Conservation (phyloP, 2,888 invertebrate species). For the Lordiphosa fenestrarum region DNA sequence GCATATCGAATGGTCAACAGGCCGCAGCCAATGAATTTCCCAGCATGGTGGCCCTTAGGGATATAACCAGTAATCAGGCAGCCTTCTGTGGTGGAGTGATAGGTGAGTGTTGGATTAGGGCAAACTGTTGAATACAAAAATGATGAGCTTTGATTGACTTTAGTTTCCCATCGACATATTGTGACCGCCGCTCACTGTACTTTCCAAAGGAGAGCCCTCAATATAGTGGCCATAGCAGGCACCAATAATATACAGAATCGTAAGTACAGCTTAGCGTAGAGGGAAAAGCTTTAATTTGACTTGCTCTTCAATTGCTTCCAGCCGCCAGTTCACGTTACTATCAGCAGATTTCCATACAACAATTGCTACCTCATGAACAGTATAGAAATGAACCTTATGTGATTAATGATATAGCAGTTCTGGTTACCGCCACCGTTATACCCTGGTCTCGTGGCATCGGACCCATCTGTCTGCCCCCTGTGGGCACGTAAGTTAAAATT, state of each 20-base stretch:
- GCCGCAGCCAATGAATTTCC: constrained; percentile 83
- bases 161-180: constrained; percentile 77
- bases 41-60: constrained; percentile 82
- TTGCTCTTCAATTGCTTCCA: constrained; percentile 5
- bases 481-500: constrained; percentile 64
- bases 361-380: constrained; percentile 60
- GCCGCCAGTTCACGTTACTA: constrained; percentile 53
- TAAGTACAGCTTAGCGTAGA: constrained; percentile 58
- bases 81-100: constrained; percentile 81
- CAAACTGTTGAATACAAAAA: background rate
- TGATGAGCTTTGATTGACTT: background rate
- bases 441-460: constrained; percentile 82
- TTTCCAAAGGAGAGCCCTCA: constrained; percentile 7
- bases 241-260: constrained; percentile 81
- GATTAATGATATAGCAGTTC: constrained; percentile 82
- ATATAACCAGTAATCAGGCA: constrained; percentile 22
- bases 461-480: constrained; percentile 83
- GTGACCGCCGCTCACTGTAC: constrained; percentile 82
- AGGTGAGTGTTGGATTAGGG: constrained; percentile 55
- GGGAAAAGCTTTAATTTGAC: too few species aligned
- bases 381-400: constrained; percentile 44
- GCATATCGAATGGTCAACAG: constrained; percentile 82
- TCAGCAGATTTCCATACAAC: constrained; percentile 71
- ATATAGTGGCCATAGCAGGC: constrained; percentile 81
- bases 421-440: constrained; percentile 79